phyloP scores from a whole-genome alignment of 2,797 vertebrate genomes.

The Melanotaenia trifasciata region DNA sequence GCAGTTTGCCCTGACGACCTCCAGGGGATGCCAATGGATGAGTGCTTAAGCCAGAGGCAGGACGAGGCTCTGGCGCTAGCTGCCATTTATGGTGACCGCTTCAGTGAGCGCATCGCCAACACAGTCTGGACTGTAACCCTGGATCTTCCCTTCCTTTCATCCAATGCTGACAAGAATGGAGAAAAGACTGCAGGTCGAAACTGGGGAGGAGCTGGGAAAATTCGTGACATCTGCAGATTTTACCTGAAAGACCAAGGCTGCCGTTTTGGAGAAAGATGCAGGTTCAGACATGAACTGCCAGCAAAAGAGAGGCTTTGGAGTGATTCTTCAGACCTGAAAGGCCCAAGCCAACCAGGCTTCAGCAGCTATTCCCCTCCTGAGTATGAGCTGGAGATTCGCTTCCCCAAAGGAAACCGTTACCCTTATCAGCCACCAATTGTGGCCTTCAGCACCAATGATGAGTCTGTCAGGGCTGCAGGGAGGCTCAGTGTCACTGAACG shows the following conservation, averaged over 20 bases:
- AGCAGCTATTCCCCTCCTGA: slow-evolving; percentile 79
- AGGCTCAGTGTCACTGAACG: slow-evolving; percentile 90
- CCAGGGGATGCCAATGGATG: slow-evolving; percentile 76
- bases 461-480: slow-evolving; percentile 86
- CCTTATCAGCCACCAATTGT: slow-evolving; percentile 93
- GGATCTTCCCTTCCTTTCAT: slow-evolving; percentile 83
- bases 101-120: slow-evolving; percentile 91
- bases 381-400: slow-evolving; percentile 94
- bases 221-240: slow-evolving; percentile 87
- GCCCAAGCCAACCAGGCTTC: slow-evolving; percentile 84
- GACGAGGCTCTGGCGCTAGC: slow-evolving; percentile 91
- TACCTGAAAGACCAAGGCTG: slow-evolving; percentile 90
- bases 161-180: slow-evolving; percentile 5
- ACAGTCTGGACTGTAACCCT: slow-evolving; percentile 90
- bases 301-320: slow-evolving; percentile 56
- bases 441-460: slow-evolving; percentile 92
- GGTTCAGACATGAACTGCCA: slow-evolving; percentile 88
- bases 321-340: slow-evolving; percentile 39
- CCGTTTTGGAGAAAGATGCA: slow-evolving; percentile 91
- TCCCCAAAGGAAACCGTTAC: slow-evolving; percentile 91
- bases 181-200: slow-evolving; percentile 17
- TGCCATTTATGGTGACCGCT: slow-evolving; percentile 94
- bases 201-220: slow-evolving; percentile 36
- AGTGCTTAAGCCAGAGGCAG: slow-evolving; percentile 89
- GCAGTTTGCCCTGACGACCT: slow-evolving; percentile 75